Evolutionary conservation across 2,888 invertebrate species (phyloP).

Genomic region (Lasioglossum oenotherae): DNA sequence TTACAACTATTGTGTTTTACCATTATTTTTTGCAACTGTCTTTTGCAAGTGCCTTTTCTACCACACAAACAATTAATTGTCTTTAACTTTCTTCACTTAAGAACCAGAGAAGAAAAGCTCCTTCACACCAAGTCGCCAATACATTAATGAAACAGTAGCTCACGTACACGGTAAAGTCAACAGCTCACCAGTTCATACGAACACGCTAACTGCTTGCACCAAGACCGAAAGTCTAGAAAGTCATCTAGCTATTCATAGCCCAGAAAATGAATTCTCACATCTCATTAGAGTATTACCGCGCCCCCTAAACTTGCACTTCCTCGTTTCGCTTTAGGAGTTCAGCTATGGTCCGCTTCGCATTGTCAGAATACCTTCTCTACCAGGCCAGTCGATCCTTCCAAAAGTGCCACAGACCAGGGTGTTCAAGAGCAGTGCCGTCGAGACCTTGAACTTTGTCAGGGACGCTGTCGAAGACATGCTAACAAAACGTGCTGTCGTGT

Average conservation of each 20-base stretch:
- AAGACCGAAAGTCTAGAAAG: conserved; percentile 8
- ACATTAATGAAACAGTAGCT: background rate
- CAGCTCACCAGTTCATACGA: background rate
- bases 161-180: background rate
- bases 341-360: conserved; percentile 80
- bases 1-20: too few relatives aligned
- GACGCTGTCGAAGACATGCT: conserved; percentile 79
- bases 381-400: conserved; percentile 74
- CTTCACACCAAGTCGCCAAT: background rate
- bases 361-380: conserved; percentile 78
- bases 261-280: background rate
- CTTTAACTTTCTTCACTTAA: background rate
- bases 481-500: conserved; percentile 81
- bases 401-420: conserved; percentile 73
- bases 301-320: background rate
- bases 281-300: background rate
- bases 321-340: conserved; percentile 75
- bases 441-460: conserved; percentile 77
- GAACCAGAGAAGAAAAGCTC: background rate
- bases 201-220: background rate
- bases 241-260: background rate
- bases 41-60: background rate
- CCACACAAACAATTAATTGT: background rate
- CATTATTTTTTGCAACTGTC: background rate
- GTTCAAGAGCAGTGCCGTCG: conserved; percentile 73